These are phyloP conservation scores for Crenichthys baileyi DNA, from an alignment of 2,797 vertebrate species.

Conservation along the genomic window DNA sequence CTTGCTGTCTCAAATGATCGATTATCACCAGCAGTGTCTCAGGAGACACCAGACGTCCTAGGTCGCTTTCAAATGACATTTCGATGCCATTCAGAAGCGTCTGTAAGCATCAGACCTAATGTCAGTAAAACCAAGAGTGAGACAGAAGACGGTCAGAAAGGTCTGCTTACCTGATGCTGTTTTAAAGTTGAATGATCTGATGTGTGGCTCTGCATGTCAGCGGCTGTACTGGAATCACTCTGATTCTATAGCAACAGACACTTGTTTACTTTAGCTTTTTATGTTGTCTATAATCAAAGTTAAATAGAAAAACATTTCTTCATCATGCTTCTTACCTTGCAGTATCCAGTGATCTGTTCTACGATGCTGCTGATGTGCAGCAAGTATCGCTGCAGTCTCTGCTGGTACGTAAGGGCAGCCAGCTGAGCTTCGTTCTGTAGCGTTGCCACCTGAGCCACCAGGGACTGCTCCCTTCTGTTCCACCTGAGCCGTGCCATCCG, in stretches of 20 bases:
- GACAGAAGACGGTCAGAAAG: background rate
- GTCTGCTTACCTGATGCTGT: constrained; percentile 65
- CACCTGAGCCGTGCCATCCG: constrained; percentile 66
- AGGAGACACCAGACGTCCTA: background rate
- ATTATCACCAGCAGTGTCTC: constrained; percentile 21
- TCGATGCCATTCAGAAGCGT: background rate
- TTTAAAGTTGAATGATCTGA: constrained; percentile 74
- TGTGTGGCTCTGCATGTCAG: constrained; percentile 79
- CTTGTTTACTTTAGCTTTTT: background rate
- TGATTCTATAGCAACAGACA: constrained; percentile 34
- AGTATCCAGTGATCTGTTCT: constrained; percentile 61
- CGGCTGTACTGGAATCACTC: constrained; percentile 47
- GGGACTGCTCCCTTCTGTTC: constrained; percentile 73
- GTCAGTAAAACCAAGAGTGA: background rate
- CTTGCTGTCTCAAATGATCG: constrained; percentile 13
- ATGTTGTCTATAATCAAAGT: background rate
- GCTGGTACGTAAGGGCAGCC: constrained; percentile 74
- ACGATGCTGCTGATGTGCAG: constrained; percentile 75
- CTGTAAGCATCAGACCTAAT: background rate
- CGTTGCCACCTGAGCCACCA: constrained; percentile 73
- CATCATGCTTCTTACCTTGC: constrained; percentile 73
- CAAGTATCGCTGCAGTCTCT: constrained; percentile 76
- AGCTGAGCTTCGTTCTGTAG: constrained; percentile 77
- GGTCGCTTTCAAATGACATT: background rate
- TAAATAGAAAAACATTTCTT: background rate